Conservation (phyloP, 2,113 vertebrate species). For the Eulacestoma nigropectus region DNA sequence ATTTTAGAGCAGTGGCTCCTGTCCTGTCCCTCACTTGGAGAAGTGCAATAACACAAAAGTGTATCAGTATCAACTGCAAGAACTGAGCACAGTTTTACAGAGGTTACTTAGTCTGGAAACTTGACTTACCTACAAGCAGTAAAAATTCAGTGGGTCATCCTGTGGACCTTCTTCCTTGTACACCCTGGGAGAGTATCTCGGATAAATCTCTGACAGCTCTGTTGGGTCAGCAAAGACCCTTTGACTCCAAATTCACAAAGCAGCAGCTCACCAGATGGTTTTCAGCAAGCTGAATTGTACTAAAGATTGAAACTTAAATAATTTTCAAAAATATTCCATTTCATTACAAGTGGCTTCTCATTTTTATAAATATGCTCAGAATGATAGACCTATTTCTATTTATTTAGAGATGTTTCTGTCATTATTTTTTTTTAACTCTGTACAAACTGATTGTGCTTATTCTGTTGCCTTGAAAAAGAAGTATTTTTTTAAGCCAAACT, state of each 20-base stretch:
- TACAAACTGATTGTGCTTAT: constrained; percentile 42
- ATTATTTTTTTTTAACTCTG: constrained; percentile 13
- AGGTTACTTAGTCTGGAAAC: background rate
- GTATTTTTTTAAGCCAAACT: constrained; percentile 56
- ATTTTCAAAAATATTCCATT: background rate
- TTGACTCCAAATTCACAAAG: background rate
- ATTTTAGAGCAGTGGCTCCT: background rate
- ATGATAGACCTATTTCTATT: constrained; percentile 36
- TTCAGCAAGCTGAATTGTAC: background rate
- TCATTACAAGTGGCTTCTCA: background rate
- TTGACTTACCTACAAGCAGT: background rate
- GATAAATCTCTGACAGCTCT: background rate
- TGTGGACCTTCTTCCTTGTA: background rate
- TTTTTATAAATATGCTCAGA: background rate
- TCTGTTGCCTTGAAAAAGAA: constrained; percentile 29
- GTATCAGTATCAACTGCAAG: background rate
- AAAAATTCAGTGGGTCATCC: rapidly evolving
- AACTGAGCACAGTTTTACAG: background rate
- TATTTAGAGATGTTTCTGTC: constrained; percentile 54
- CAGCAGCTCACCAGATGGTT: background rate
- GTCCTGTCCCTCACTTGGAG: background rate
- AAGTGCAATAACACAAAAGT: constrained; percentile 23
- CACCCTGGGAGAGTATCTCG: background rate
- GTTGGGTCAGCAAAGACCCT: background rate
- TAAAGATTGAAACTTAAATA: background rate